A percentile compares a stretch with the other conserved stretches of the same genome.
phyloP scores from a whole-genome alignment of 2,113 vertebrate genomes.

The Channa argus region DNA sequence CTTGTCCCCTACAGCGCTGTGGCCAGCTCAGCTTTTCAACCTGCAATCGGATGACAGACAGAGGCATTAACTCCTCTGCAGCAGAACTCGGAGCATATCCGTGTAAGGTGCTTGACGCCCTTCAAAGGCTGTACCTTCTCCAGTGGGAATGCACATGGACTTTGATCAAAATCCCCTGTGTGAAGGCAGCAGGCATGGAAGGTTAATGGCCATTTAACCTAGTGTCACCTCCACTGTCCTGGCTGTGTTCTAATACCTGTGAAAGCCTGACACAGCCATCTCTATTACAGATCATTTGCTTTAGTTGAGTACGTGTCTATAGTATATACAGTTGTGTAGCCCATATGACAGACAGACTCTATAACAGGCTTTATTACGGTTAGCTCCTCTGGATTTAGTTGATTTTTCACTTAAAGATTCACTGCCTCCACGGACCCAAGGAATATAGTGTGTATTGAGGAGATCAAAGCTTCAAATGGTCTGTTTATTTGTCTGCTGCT shows the following conservation, averaged over 20 bases:
- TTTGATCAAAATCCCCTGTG: constrained; percentile 74
- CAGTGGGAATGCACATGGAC: constrained; percentile 28
- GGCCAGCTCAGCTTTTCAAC: constrained; percentile 29
- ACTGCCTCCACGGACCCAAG: no score
- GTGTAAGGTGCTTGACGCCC: constrained; percentile 49
- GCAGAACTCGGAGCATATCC: constrained; percentile 48
- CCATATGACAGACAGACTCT: constrained; percentile 7
- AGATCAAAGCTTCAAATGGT: constrained; percentile 4
- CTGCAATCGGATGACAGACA: constrained; percentile 43
- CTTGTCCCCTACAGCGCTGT: constrained; percentile 18
- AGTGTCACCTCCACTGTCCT: constrained; percentile 60
- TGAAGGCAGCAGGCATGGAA: constrained; percentile 60
- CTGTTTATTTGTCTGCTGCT: background rate
- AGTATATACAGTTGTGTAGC: background rate
- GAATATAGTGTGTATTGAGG: no score
- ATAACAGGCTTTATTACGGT: constrained; percentile 21
- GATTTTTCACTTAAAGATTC: constrained; percentile 16
- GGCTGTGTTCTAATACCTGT: constrained; percentile 57
- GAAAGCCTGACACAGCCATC: constrained; percentile 59
- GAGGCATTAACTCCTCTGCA: constrained; percentile 41
- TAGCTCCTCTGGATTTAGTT: constrained; percentile 6
- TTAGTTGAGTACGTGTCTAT: constrained; percentile 12
- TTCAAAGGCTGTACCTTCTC: constrained; percentile 66
- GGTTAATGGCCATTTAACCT: constrained; percentile 81
- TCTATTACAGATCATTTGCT: constrained; percentile 48